phyloP scores from a whole-genome alignment of 2,113 vertebrate genomes.

The Hippocampus guttulatus region DNA sequence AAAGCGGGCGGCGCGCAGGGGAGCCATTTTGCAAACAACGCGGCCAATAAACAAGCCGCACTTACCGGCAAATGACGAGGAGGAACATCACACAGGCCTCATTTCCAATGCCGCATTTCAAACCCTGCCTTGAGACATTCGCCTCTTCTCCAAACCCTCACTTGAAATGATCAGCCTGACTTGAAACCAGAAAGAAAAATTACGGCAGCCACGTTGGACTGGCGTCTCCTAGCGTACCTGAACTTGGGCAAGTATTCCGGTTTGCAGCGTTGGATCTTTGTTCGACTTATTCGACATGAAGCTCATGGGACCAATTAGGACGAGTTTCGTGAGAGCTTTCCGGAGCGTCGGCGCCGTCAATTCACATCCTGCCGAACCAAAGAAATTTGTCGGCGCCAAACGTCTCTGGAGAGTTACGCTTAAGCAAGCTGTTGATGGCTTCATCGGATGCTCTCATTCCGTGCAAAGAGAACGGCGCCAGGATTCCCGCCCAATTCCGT shows the following conservation, averaged over 20 bases:
- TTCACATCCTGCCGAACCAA: background rate
- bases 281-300: slow-evolving; percentile 35
- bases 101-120: too few relatives aligned
- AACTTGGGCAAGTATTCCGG: background rate
- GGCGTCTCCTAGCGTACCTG: too few relatives aligned
- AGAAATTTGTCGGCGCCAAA: slow-evolving; percentile 11
- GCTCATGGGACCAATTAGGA: slow-evolving; percentile 29
- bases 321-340: background rate
- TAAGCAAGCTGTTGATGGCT: slow-evolving; percentile 3
- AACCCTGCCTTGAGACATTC: too few relatives aligned
- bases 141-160: too few relatives aligned
- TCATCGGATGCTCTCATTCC: slow-evolving; percentile 11
- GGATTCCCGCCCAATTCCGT: slow-evolving; percentile 6
- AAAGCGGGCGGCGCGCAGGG: background rate
- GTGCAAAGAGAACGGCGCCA: slow-evolving; percentile 17
- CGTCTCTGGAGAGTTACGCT: slow-evolving; percentile 8
- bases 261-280: background rate
- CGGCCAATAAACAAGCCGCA: background rate
- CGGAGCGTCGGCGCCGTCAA: slow-evolving; percentile 14
- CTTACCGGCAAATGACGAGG: background rate
- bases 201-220: too few relatives aligned
- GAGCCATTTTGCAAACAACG: background rate
- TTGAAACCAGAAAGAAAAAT: too few relatives aligned
- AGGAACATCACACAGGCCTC: background rate
- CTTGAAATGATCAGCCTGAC: too few relatives aligned